A percentile compares a stretch with the other conserved stretches of the same genome.
Conservation (phyloP, 1,140 invertebrate species). For the Lordiphosa mommai region DNA sequence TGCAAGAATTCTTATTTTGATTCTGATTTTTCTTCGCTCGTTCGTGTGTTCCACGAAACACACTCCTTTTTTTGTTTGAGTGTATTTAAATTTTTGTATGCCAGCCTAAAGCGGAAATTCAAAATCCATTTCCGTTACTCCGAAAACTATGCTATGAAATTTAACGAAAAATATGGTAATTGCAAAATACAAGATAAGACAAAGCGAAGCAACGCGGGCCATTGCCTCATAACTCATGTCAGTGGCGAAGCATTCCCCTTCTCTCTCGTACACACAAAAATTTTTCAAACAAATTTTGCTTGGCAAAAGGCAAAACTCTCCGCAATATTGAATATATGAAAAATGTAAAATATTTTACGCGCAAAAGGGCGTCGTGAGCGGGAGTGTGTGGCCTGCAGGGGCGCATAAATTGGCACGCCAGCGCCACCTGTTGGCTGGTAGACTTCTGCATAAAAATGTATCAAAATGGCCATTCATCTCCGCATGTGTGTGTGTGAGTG, state of each 20-base stretch:
- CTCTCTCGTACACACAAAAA: constrained; percentile 4
- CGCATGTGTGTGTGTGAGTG: constrained; percentile 10
- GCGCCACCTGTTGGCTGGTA: constrained; percentile 62
- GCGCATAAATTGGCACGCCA: constrained; percentile 69
- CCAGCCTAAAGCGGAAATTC: constrained; percentile 53
- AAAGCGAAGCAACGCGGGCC: constrained; percentile 17
- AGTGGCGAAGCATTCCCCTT: constrained; percentile 1
- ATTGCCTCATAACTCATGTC: constrained; percentile 59
- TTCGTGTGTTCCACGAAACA: no score
- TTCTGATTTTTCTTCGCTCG: no score
- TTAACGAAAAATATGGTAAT: constrained; percentile 56
- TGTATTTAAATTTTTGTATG: constrained; percentile 11
- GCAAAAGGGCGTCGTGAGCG: constrained; percentile 8
- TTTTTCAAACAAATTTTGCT: constrained; percentile 14
- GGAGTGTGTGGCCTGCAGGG: constrained; percentile 37
- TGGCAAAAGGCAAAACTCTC: constrained; percentile 16
- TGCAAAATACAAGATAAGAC: constrained; percentile 43
- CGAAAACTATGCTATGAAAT: constrained; percentile 34
- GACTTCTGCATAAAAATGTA: constrained; percentile 58
- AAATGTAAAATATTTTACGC: constrained; percentile 57
- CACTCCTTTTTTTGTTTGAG: constrained; percentile 10
- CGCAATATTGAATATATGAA: constrained; percentile 75
- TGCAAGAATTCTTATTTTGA: no score
- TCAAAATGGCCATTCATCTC: constrained; percentile 64
- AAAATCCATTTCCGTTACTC: constrained; percentile 59